phyloP scores from a whole-genome alignment of 2,888 invertebrate species.

The Anthophora plumipes region DNA sequence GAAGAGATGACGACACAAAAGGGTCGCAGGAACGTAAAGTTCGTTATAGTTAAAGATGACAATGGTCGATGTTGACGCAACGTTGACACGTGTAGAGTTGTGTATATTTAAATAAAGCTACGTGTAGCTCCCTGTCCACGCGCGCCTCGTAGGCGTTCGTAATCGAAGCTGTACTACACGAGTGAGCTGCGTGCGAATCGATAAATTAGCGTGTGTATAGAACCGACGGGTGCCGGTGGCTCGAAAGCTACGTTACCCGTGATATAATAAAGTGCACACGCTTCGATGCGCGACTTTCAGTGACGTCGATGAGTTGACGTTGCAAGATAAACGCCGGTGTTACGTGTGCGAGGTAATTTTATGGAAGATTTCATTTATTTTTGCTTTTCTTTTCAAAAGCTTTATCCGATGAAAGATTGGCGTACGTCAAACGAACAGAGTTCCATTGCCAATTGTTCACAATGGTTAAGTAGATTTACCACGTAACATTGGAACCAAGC shows the following conservation, averaged over 20 bases:
- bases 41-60: constrained; percentile 34
- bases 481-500: no score
- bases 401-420: no score
- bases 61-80: constrained; percentile 51
- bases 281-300: constrained; percentile 11
- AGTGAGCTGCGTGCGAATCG: constrained; percentile 53
- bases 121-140: constrained; percentile 5
- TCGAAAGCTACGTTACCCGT: constrained; percentile 23
- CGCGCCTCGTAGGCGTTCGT: constrained; percentile 31
- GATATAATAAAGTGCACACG: constrained; percentile 35
- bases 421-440: not conserved
- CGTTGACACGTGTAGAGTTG: constrained; percentile 54
- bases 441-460: not conserved
- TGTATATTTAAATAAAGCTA: constrained; percentile 40
- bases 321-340: not conserved
- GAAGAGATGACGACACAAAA: constrained; percentile 21
- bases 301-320: constrained; percentile 41
- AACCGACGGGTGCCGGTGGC: constrained; percentile 30
- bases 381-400: no score
- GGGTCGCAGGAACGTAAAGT: constrained; percentile 29
- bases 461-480: no score
- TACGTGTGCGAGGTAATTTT: not conserved
- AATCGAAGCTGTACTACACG: constrained; percentile 28
- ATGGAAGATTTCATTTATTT: no score
- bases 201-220: constrained; percentile 56